phyloP scores from a whole-genome alignment of 64 coral and sea anemone genomes.

The Orbicella faveolata region DNA sequence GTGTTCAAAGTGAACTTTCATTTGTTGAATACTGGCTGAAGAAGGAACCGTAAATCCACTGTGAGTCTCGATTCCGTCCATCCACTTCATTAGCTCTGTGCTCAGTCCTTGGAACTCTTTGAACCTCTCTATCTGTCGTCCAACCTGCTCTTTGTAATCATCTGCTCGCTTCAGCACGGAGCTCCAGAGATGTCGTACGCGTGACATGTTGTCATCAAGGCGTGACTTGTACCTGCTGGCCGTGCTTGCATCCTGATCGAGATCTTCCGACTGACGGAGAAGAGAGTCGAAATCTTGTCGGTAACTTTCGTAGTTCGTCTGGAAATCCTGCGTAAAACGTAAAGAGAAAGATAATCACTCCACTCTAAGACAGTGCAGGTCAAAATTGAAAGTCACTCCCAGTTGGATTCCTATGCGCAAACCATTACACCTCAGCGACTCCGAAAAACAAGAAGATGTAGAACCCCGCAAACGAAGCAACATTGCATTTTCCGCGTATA shows the following conservation, averaged over 20 bases:
- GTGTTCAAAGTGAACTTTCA: constrained; percentile 95
- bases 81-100: constrained; percentile 66
- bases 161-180: constrained; percentile 56
- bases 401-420: no score
- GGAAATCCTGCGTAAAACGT: constrained; percentile 65
- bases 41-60: constrained; percentile 75
- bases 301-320: constrained; percentile 72
- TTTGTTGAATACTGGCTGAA: constrained; percentile 76
- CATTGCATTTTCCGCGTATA: no score
- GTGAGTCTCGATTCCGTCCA: constrained; percentile 73
- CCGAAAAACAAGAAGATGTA: no score
- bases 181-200: constrained; percentile 54
- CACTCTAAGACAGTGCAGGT: no score
- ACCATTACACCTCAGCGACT: no score
- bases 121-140: constrained; percentile 53
- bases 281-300: constrained; percentile 62
- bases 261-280: constrained; percentile 67
- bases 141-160: constrained; percentile 73
- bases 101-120: constrained; percentile 69
- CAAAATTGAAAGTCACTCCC: no score
- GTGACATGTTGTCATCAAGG: constrained; percentile 25
- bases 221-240: constrained; percentile 35
- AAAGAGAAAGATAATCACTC: neutral
- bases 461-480: no score
- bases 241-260: constrained; percentile 64